phyloP scores from a whole-genome alignment of 2,888 invertebrate genomes.

The Melinaea marsaeus region DNA sequence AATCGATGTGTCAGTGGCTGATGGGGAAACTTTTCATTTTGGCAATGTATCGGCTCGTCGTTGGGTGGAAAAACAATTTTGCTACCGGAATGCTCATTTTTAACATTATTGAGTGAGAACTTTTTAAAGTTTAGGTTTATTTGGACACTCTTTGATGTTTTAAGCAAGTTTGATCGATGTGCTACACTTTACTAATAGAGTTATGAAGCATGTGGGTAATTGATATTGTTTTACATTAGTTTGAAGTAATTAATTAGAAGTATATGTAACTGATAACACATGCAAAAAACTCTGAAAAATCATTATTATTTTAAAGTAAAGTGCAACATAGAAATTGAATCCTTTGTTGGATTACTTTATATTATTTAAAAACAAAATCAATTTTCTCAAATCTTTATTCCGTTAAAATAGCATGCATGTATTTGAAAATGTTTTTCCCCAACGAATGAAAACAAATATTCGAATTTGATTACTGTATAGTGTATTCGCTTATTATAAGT shows the following conservation, averaged over 20 bases:
- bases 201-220: conserved; percentile 1
- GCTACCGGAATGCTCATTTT: conserved; percentile 66
- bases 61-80: conserved; percentile 69
- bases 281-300: neutral
- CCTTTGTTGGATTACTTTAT: neutral
- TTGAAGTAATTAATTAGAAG: too few relatives aligned
- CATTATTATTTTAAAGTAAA: neutral
- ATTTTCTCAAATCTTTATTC: neutral
- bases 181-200: conserved; percentile 15
- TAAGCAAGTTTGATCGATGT: conserved; percentile 49
- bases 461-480: conserved; percentile 1
- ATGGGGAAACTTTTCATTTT: conserved; percentile 75
- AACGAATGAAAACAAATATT: conserved; percentile 1
- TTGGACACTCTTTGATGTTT: conserved; percentile 45
- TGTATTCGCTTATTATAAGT: conserved; percentile 2
- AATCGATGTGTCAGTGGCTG: conserved; percentile 72
- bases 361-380: conserved; percentile 1
- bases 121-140: conserved; percentile 46
- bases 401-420: neutral
- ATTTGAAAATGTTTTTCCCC: conserved; percentile 2
- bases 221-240: too few relatives aligned
- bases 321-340: neutral
- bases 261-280: too few relatives aligned
- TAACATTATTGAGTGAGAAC: conserved; percentile 67
- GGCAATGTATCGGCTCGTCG: conserved; percentile 56